Evolutionary conservation across 2,113 vertebrate species (phyloP), one percentile per base, ranked within the genome.

Genomic region (Stegostoma tigrinum): DNA sequence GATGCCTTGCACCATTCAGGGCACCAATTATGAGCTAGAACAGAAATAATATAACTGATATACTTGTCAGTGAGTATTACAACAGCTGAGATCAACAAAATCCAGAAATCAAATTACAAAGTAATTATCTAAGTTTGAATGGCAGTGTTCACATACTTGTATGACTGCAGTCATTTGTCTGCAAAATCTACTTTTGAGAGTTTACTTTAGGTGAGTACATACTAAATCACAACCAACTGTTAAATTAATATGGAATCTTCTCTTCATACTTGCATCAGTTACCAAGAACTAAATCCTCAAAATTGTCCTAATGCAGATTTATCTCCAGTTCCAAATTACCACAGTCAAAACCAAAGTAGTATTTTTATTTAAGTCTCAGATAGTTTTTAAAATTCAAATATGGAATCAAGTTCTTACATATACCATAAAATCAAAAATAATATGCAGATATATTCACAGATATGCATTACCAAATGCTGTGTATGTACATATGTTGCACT

Each of bases 41-140:
- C 86, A 89, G 24, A 90, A 90, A 64, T 64, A 10, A 30, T 64
- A 64, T 55, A 55, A 64, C n/a, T n/a, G 87, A 61, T 91, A 93
- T 93, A 66, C 89, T 93, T 93, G 89, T 93, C 89, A 93, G 89
- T 93, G 61, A 64, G 89, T 64, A 93, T 67, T 93, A 23, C 61
- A 66, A 66, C 89, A 67, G 34, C 5, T 19, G 61, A 91, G 52
- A 64, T 66, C 19, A 17, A 66, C 34, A 38, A n/a, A 67, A 93
- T 38, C 38, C 55, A 64, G 34, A 91, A 91, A 66, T 66, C n/a
- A 38, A 93, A n/a, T 64, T 19, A 64, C 27, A 61, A 34, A 19
- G 19, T 30, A 90, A 8, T 45, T 55, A 4, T 61, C 52, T 55
- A 55, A 89, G n/a, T 91, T n/a, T n/a, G 55, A 61, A 34, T 93